These are phyloP conservation scores for Trachemys scripta DNA, from an alignment of 2,113 vertebrate species.

Conservation along the genomic window DNA sequence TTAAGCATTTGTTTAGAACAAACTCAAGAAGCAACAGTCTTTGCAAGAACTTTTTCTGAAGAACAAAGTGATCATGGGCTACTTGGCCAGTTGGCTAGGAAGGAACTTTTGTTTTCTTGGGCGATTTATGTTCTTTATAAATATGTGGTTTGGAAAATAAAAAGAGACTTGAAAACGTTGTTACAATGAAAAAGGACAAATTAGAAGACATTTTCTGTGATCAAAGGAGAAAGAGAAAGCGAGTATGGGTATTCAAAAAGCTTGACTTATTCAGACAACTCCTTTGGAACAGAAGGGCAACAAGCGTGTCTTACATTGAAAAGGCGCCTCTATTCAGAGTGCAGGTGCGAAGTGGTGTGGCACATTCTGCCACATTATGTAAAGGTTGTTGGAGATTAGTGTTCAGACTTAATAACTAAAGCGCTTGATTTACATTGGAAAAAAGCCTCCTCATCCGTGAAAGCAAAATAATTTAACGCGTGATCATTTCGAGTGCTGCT, in stretches of 20 bases:
- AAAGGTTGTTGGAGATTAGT: constrained; percentile 96
- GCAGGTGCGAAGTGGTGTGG: constrained; percentile 98
- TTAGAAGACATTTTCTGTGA: constrained; percentile 90
- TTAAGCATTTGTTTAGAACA: constrained; percentile 55
- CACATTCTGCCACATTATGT: constrained; percentile 94
- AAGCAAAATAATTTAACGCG: constrained; percentile 90
- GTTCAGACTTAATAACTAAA: constrained; percentile 92
- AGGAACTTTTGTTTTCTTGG: constrained; percentile 77
- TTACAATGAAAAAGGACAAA: constrained; percentile 92
- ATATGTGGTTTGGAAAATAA: constrained; percentile 85
- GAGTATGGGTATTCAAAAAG: constrained; percentile 89
- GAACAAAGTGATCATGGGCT: constrained; percentile 63
- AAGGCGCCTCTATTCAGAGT: constrained; percentile 94
- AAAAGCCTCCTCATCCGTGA: constrained; percentile 90
- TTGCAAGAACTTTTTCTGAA: constrained; percentile 59
- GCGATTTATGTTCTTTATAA: constrained; percentile 84
- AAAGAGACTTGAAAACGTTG: constrained; percentile 86
- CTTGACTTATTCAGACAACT: constrained; percentile 93
- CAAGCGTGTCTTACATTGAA: constrained; percentile 97
- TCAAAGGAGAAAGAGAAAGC: constrained; percentile 91
- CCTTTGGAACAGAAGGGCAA: constrained; percentile 94
- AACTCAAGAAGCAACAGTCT: constrained; percentile 58
- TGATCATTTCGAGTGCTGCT: constrained; percentile 83
- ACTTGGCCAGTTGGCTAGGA: constrained; percentile 68
- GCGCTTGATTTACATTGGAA: constrained; percentile 91